A percentile compares a stretch with the other conserved stretches of the same genome.
Evolutionary conservation across 2,888 invertebrate species (phyloP).

Genomic region (Linhomoeus sp.): DNA sequence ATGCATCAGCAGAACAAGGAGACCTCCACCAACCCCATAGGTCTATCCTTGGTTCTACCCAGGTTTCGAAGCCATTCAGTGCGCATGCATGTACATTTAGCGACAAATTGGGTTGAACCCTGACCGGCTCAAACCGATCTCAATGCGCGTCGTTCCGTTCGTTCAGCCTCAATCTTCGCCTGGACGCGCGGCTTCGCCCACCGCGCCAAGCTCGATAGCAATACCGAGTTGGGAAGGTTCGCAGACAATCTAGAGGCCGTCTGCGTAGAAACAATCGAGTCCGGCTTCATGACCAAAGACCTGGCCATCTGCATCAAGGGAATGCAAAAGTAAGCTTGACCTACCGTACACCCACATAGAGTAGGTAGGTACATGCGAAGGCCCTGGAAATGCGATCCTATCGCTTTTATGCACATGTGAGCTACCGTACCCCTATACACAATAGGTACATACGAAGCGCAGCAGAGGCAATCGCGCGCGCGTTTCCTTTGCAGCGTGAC

Average conservation of each 20-base stretch:
- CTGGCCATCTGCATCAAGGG: constrained; percentile 93
- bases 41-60: too few species aligned
- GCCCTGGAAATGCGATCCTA: too few species aligned
- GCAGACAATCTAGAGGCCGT: constrained; percentile 53
- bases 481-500: constrained; percentile 36
- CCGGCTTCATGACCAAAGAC: constrained; percentile 92
- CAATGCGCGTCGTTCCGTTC: too few species aligned
- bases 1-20: constrained; percentile 56
- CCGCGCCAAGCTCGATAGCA: constrained; percentile 76
- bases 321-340: constrained; percentile 44
- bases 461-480: too few species aligned
- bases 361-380: too few species aligned
- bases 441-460: too few species aligned
- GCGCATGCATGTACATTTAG: neutral
- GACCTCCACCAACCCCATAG: constrained; percentile 95
- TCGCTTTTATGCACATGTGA: too few species aligned
- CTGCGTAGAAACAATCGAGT: constrained; percentile 81
- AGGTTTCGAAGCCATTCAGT: neutral
- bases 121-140: too few species aligned
- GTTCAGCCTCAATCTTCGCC: constrained; percentile 77
- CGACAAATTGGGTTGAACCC: too few species aligned
- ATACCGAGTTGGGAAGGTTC: constrained; percentile 51
- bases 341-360: too few species aligned
- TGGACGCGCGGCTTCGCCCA: constrained; percentile 87
- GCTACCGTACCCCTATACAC: too few species aligned